These are phyloP conservation scores for Bibio marci DNA, from an alignment of 2,888 invertebrate species.

Conservation along the genomic window DNA sequence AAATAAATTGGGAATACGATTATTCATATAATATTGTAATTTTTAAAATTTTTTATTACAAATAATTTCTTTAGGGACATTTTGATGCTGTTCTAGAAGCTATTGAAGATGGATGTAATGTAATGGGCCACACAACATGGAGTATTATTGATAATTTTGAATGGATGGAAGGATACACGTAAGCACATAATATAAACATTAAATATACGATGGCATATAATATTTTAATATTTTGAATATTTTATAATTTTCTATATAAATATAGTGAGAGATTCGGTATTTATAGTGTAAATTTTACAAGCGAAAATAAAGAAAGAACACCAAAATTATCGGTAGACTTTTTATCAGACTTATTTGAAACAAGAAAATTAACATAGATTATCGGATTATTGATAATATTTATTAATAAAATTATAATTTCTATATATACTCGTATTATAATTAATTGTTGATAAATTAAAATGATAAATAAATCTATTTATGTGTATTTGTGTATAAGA, in stretches of 20 bases:
- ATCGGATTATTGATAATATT: too few species aligned
- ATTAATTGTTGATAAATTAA: too few species aligned
- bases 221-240: too few species aligned
- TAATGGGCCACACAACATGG: constrained; percentile 18
- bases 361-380: too few species aligned
- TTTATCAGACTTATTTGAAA: too few species aligned
- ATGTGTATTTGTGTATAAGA: too few species aligned
- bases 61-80: constrained; percentile 19
- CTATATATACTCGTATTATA: too few species aligned
- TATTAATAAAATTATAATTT: too few species aligned
- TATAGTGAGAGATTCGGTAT: constrained; percentile 43
- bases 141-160: constrained; percentile 23
- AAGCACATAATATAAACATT: constrained; percentile 7
- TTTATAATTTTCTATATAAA: too few species aligned
- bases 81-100: constrained; percentile 17
- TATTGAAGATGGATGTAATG: constrained; percentile 16
- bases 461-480: too few species aligned
- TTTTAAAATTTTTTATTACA: constrained; percentile 32
- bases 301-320: constrained; percentile 35
- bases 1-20: too few species aligned
- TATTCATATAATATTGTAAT: constrained; percentile 18
- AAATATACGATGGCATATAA: too few species aligned
- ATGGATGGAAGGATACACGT: constrained; percentile 21
- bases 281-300: constrained; percentile 42
- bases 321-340: constrained; percentile 37